Base-by-base conservation (phyloP, 2,888 invertebrate species). In the Exocentrus adspersus region DNA sequence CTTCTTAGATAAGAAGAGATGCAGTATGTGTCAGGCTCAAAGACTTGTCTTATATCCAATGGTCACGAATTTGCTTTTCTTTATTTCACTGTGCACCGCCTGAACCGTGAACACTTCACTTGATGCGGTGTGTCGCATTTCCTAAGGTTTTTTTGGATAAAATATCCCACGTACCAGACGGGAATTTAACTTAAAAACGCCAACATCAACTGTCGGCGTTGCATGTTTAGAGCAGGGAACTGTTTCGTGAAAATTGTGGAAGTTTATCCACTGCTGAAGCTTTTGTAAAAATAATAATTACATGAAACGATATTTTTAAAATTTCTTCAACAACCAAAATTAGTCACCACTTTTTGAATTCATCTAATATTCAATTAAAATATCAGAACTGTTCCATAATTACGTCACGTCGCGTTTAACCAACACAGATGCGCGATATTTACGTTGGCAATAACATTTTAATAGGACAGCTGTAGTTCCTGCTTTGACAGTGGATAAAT, bases 11-110 rank as follows among this genome's bases (percentile, higher is more conserved):
- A 46, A 57, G 28, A 43, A 46, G 28, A 43, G 57, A 20, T 54
- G 57, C 57, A n/a, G n/a, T n/a, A 57, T 57, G 30, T 46, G 57
- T 57, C 57, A 57, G 28, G 57, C 32, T 57, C n/a, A 57, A 46
- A 46, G 30, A 45, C 46, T 57, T 57, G n/a, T 46, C 32, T 57
- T 57, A 57, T 45, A 14, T 57, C 57, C 46, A 46, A 37, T 41
- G 45, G 57, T 57, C 57, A 57, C 46, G 57, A 57, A 32, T 57
- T 57, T 19, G 30, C 57, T 19, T 45, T 32, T 43, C 21, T 53
- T 41, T 42, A 42, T 41, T 41, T 42, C 32, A 32, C 51, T 14
- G 10, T 19, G 19, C 32, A 5, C 19, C n/a, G 28, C 20, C n/a
- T 37, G 12, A 37, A 28, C 14, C 16, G 28, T 20, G 19, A 45